phyloP scores from a whole-genome alignment of 2,888 invertebrate species.

The Macrophya alboannulata region DNA sequence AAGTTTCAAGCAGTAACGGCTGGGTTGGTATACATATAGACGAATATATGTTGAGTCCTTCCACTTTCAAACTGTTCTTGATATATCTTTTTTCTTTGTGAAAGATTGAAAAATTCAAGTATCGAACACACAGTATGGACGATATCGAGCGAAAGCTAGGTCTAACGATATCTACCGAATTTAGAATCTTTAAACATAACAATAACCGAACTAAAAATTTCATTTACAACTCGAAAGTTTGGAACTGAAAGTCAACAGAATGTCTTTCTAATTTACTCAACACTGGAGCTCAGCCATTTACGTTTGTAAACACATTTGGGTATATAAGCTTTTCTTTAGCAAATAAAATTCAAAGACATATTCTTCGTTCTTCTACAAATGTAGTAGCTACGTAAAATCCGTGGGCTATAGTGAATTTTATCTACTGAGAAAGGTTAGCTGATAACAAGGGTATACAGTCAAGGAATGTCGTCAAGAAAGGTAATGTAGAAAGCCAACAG shows the following conservation, averaged over 20 bases:
- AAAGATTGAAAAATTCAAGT: slow-evolving; percentile 23
- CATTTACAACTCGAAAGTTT: background rate
- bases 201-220: background rate
- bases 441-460: slow-evolving; percentile 7
- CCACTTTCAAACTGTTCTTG: slow-evolving; percentile 15
- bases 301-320: background rate
- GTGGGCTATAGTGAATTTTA: background rate
- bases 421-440: slow-evolving; percentile 1
- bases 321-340: background rate
- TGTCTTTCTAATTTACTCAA: background rate
- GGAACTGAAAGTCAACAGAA: background rate
- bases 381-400: background rate
- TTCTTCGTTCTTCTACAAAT: background rate
- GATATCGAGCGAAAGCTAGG: background rate
- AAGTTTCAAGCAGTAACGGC: slow-evolving; percentile 17
- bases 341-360: background rate
- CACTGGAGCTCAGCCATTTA: background rate
- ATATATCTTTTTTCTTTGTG: background rate
- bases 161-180: background rate
- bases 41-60: background rate
- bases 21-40: background rate
- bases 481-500: slow-evolving; percentile 11
- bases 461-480: slow-evolving; percentile 8
- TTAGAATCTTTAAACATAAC: background rate
- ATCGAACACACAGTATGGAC: slow-evolving; percentile 34